phyloP scores from a whole-genome alignment of 92 coral and sea anemone species.

The Anthopleura xanthogrammica region DNA sequence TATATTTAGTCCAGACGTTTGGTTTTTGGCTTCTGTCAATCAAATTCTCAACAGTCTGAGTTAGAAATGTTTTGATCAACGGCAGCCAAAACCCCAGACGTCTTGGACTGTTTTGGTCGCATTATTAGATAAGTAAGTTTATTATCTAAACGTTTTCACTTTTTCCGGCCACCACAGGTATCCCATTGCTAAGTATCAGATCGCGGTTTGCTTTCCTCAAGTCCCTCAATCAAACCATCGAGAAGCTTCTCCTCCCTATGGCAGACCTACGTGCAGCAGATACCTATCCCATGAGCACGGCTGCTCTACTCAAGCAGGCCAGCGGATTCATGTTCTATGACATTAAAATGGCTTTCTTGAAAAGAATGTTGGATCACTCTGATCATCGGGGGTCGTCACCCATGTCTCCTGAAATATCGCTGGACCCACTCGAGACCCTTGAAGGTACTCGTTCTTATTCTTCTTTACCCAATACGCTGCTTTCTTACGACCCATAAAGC shows the following conservation, averaged over 20 bases:
- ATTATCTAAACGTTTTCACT: not conserved
- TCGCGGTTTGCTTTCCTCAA: slow-evolving; percentile 93
- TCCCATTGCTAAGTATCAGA: slow-evolving; percentile 72
- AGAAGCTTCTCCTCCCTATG: slow-evolving; percentile 80
- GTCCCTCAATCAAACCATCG: slow-evolving; percentile 76
- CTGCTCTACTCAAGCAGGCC: slow-evolving; percentile 64
- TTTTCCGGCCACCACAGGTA: slow-evolving; percentile 38
- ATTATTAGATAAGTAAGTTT: too few relatives aligned
- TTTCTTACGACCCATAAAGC: too few relatives aligned
- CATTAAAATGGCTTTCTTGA: slow-evolving; percentile 88
- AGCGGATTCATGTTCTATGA: slow-evolving; percentile 85
- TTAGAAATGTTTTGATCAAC: too few relatives aligned
- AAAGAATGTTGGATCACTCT: slow-evolving; percentile 88
- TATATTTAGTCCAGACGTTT: too few relatives aligned
- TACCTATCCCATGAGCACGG: slow-evolving; percentile 79
- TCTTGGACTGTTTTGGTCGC: too few relatives aligned
- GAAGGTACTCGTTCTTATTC: too few relatives aligned
- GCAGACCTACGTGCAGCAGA: slow-evolving; percentile 76
- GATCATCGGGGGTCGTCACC: slow-evolving; percentile 80
- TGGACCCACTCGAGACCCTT: slow-evolving; percentile 88
- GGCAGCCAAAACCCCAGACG: too few relatives aligned
- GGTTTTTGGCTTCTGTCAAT: too few relatives aligned
- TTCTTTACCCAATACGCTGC: too few relatives aligned
- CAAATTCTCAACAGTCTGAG: too few relatives aligned
- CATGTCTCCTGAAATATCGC: slow-evolving; percentile 85